Evolutionary conservation across 2,113 vertebrate genomes (phyloP).

Genomic region (Microtus ochrogaster): DNA sequence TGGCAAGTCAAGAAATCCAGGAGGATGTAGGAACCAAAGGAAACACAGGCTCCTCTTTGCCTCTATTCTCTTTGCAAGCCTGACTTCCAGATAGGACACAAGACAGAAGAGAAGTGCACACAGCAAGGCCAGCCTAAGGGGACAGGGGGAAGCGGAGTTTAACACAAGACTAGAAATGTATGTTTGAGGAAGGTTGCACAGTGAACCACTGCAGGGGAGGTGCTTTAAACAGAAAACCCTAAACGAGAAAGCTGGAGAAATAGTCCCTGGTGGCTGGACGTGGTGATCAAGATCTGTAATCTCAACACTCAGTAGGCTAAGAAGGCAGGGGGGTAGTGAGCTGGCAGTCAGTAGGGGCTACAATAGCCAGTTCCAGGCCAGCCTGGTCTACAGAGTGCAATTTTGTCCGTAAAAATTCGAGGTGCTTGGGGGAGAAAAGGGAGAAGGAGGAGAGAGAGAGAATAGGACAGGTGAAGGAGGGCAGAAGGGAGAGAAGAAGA

Average conservation of each 20-base stretch:
- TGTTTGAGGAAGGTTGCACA: neutral
- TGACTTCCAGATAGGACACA: neutral
- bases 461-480: neutral
- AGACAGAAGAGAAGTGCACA: neutral
- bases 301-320: neutral
- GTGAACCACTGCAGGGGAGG: neutral
- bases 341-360: no score
- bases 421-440: neutral
- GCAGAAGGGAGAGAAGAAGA: no score
- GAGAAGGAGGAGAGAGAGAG: neutral
- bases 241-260: neutral
- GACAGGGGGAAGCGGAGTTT: neutral
- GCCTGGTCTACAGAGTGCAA: neutral
- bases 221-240: neutral
- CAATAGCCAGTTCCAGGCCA: neutral
- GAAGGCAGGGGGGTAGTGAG: neutral
- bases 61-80: neutral
- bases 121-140: neutral
- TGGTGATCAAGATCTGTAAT: no score
- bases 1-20: neutral
- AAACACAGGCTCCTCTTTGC: neutral
- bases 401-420: neutral
- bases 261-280: no score
- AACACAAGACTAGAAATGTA: neutral
- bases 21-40: neutral